Evolutionary conservation across 1,140 invertebrate genomes (phyloP).

Genomic region (Tribolium madens): DNA sequence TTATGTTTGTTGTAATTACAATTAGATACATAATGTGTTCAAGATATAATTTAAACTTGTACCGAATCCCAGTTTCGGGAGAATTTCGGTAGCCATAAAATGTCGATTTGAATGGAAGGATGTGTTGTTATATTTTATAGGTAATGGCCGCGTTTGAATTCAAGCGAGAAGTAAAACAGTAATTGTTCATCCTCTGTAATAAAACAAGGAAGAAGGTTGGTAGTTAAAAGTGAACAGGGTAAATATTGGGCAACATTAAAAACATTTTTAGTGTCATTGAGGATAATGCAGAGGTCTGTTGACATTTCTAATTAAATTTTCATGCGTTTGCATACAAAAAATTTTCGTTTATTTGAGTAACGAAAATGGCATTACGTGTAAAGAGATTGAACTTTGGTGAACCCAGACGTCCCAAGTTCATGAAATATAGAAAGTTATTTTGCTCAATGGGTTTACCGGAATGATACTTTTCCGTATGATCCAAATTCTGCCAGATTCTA

Average conservation of each 20-base stretch:
- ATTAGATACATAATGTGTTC: slow-evolving; percentile 1
- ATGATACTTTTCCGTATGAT: slow-evolving; percentile 22
- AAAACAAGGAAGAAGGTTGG: slow-evolving; percentile 11
- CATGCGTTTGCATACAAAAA: neutral
- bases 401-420: slow-evolving; percentile 25
- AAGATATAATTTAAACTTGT: neutral
- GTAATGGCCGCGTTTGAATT: slow-evolving; percentile 17
- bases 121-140: slow-evolving; percentile 22
- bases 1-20: neutral
- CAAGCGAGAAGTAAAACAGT: slow-evolving; percentile 23
- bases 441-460: slow-evolving; percentile 27
- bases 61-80: neutral
- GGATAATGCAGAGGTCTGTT: neutral
- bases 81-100: slow-evolving; percentile 15
- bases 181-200: slow-evolving; percentile 30
- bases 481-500: slow-evolving; percentile 20
- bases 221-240: neutral
- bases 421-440: slow-evolving; percentile 36
- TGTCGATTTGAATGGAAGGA: slow-evolving; percentile 2
- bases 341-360: neutral
- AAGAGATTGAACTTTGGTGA: slow-evolving; percentile 4
- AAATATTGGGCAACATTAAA: slow-evolving; percentile 16
- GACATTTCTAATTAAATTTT: slow-evolving; percentile 16
- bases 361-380: neutral
- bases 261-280: neutral